Base-by-base conservation (phyloP, 2,888 invertebrate species). In the Sthenelais limicola region DNA sequence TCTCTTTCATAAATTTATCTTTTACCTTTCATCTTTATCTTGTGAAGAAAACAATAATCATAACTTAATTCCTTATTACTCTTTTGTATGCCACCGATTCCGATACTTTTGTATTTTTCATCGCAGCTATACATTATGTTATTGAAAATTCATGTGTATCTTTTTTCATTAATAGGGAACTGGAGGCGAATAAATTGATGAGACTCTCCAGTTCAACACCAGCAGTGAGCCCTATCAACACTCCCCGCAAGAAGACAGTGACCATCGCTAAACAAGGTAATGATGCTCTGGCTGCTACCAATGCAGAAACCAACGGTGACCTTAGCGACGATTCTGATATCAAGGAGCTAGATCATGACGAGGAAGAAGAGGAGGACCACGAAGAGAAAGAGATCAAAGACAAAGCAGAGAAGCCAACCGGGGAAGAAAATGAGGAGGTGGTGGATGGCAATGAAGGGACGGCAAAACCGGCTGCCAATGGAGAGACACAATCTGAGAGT, bases 181-280 rank as follows among this genome's bases (percentile, higher is more conserved):
- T 67, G 7, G 67, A 67, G 47, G 67, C 43, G 30, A 67, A 26
- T 18, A n/a, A 28, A 9, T 26, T 66, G 35, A 66, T 33, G 32
- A 68, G 66, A 30, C 49, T 73, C 15, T 76, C 76, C 18, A 76
- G 72, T 15, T 76, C 76, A 1, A 76, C 74, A 1, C 76, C 76
- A 3, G 52, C 49, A 18, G 68, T 74, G 24, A 76, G 76, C 48
- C 76, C 76, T 30, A 74, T 76, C 28, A 35, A 30, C n/a, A 70
- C 73, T 5, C 73, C 73, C 7, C 9, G 49, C 7, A 69, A 71
- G 35, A 38, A 7, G 12, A 21, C 30, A 47, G 24, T 18, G 0
- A 49, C 9, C 43, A 43, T 9, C 18, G 18, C 9, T 43, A 43
- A 43, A 43, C 12, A 43, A 15, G 43, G 43, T 43, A 43, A 9